Evolutionary conservation across 2,797 vertebrate genomes (phyloP), one percentile per base, ranked within the genome.

Genomic region (Pangasius larnaudii): DNA sequence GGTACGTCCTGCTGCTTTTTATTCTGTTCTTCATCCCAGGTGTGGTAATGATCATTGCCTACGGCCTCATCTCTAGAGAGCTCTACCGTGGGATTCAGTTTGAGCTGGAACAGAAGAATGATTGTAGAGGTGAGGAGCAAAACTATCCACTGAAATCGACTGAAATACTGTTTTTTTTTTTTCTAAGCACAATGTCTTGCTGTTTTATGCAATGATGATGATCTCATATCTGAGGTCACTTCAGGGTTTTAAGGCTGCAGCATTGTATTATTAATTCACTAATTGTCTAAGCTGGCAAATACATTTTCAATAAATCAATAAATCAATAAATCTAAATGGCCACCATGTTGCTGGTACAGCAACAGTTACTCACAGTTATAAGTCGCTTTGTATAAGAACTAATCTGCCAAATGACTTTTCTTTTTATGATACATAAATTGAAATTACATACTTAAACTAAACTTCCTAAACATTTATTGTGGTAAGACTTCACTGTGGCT

Each of bases 61-160:
- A 99, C 0, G 98, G 98, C 30, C 96, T 99, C 74, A 99, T 99
- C 93, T 98, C 98, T 91, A 96, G 97, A 0, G 98, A 99, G 93
- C 98, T 99, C 85, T 99, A 96, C 94, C 93, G 97, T 0, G 97
- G 98, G 65, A 98, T 99, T 65, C 97, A 95, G 94, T 99, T 99
- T 74, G 97, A 98, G 89, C 88, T 96, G 93, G 92, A 93, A 82
- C 88, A 96, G 92, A 97, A 91, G 92, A 93, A 89, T 69, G 95
- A 97, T 8, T 90, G 92, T 13, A 58, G 92, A 79, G 97, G 97
- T 98, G 92, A 95, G 96, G 90, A 53, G 42, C 13, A 83, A 63
- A 67, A 63, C 42, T 49, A 46, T 53, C 19, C 11, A 83, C 58
- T 75, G 16, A 63, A 33, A 63, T 14, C 1, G 2, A 53, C 49